Percentiles rank a stretch among this genome's conserved stretches.
Evolutionary conservation across 2,888 invertebrate genomes (phyloP).

Genomic region (Caenorhabditis uteleia): DNA sequence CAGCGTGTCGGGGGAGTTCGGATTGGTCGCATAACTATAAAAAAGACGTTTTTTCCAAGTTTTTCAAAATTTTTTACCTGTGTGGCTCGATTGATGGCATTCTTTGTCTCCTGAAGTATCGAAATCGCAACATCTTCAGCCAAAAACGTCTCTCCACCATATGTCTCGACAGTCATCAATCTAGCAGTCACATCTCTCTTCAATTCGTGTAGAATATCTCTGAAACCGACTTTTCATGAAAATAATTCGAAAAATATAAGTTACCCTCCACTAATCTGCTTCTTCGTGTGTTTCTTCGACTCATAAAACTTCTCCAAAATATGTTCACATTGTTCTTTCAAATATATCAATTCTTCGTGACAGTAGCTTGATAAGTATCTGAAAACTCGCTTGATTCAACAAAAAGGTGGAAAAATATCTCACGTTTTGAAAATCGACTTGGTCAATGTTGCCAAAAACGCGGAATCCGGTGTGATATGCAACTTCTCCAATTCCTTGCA

Average conservation of each 20-base stretch:
- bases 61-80: slow-evolving; percentile 26
- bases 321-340: slow-evolving; percentile 80
- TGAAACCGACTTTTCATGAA: slow-evolving; percentile 64
- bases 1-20: slow-evolving; percentile 79
- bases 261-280: slow-evolving; percentile 83
- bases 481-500: slow-evolving; percentile 79
- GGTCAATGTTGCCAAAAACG: slow-evolving; percentile 81
- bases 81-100: slow-evolving; percentile 76
- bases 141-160: slow-evolving; percentile 91
- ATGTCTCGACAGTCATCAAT: slow-evolving; percentile 91
- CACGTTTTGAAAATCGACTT: slow-evolving; percentile 83
- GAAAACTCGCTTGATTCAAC: background rate
- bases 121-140: slow-evolving; percentile 91
- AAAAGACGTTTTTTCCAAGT: too few species aligned
- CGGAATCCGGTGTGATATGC: slow-evolving; percentile 82
- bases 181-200: slow-evolving; percentile 90
- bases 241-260: background rate
- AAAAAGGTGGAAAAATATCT: slow-evolving; percentile 48
- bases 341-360: slow-evolving; percentile 78
- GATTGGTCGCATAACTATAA: slow-evolving; percentile 80
- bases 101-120: slow-evolving; percentile 83
- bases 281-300: slow-evolving; percentile 91
- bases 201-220: slow-evolving; percentile 90
- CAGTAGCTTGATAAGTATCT: slow-evolving; percentile 32
- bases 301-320: slow-evolving; percentile 87